Percentiles rank a stretch among this genome's conserved stretches.
phyloP scores from a whole-genome alignment of 2,888 invertebrate genomes.

The Gymnoscelis rufifasciata region DNA sequence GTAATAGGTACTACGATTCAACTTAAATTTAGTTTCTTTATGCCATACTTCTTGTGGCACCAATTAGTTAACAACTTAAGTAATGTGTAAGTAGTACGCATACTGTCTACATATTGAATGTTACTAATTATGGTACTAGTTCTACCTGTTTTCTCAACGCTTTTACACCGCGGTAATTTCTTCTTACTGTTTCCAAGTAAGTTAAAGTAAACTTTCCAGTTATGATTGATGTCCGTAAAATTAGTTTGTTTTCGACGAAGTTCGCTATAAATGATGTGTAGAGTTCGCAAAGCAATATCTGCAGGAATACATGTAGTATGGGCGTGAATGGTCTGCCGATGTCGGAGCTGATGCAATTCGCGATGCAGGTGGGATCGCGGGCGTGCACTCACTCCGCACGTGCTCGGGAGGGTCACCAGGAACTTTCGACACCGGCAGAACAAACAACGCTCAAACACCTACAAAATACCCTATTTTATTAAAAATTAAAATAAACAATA shows the following conservation, averaged over 20 bases:
- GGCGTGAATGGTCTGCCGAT: slow-evolving; percentile 37
- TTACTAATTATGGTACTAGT: too few relatives aligned
- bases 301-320: slow-evolving; percentile 36
- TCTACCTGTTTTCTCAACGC: too few relatives aligned
- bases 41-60: too few relatives aligned
- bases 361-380: slow-evolving; percentile 40
- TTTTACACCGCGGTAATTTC: too few relatives aligned
- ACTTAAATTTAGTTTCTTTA: too few relatives aligned
- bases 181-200: too few relatives aligned
- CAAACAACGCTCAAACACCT: slow-evolving; percentile 30
- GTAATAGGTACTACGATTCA: too few relatives aligned
- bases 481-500: slow-evolving; percentile 33
- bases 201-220: too few relatives aligned
- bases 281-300: slow-evolving; percentile 46
- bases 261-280: slow-evolving; percentile 1
- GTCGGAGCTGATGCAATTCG: slow-evolving; percentile 52
- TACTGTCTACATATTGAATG: too few relatives aligned
- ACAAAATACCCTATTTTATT: not conserved
- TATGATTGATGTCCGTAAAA: too few relatives aligned
- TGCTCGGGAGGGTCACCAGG: slow-evolving; percentile 43
- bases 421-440: slow-evolving; percentile 47
- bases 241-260: not conserved
- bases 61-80: too few relatives aligned
- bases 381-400: slow-evolving; percentile 46
- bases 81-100: too few relatives aligned